A percentile compares a stretch with the other conserved stretches of the same genome.
These are phyloP conservation scores for Menidia beryllina DNA, from an alignment of 2,113 vertebrate species.

Conservation along the genomic window DNA sequence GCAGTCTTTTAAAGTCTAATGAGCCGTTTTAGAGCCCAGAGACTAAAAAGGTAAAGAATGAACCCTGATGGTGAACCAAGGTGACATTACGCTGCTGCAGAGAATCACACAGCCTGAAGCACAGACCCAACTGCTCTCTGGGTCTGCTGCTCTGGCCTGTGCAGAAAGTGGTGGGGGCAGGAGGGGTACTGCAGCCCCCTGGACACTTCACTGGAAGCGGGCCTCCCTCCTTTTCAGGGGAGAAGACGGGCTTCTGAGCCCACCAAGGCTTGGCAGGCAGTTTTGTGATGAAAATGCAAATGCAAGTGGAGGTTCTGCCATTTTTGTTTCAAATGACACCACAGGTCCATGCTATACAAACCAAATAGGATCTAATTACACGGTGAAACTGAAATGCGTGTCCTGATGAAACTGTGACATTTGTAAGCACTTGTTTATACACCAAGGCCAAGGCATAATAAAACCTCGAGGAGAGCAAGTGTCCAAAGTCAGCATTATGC, in stretches of 20 bases:
- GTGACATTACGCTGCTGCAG: slow-evolving; percentile 76
- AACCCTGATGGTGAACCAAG: slow-evolving; percentile 73
- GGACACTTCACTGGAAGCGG: slow-evolving; percentile 59
- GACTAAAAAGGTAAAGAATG: slow-evolving; percentile 67
- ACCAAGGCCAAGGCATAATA: slow-evolving; percentile 30
- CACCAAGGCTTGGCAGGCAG: slow-evolving; percentile 58
- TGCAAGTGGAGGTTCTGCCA: slow-evolving; percentile 47
- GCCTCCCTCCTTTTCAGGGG: slow-evolving; percentile 70
- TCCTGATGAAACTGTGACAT: slow-evolving; percentile 13
- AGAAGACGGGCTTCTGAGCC: slow-evolving; percentile 58
- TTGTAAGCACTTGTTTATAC: slow-evolving; percentile 44
- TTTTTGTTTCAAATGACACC: slow-evolving; percentile 57
- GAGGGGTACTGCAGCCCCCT: slow-evolving; percentile 42
- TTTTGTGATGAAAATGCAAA: slow-evolving; percentile 70
- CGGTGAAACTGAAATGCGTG: slow-evolving; percentile 60
- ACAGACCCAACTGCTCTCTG: slow-evolving; percentile 65
- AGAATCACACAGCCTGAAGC: slow-evolving; percentile 69
- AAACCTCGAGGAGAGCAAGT: slow-evolving; percentile 21
- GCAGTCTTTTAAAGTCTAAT: slow-evolving; percentile 77
- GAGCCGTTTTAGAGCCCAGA: slow-evolving; percentile 71
- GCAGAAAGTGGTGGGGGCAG: slow-evolving; percentile 21
- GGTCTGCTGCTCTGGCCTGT: slow-evolving; percentile 46
- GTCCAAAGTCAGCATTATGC: slow-evolving; percentile 52
- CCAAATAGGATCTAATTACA: slow-evolving; percentile 45
- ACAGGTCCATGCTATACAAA: slow-evolving; percentile 53